phyloP scores from a whole-genome alignment of 2,113 vertebrate species.

The Neotragus moschatus region DNA sequence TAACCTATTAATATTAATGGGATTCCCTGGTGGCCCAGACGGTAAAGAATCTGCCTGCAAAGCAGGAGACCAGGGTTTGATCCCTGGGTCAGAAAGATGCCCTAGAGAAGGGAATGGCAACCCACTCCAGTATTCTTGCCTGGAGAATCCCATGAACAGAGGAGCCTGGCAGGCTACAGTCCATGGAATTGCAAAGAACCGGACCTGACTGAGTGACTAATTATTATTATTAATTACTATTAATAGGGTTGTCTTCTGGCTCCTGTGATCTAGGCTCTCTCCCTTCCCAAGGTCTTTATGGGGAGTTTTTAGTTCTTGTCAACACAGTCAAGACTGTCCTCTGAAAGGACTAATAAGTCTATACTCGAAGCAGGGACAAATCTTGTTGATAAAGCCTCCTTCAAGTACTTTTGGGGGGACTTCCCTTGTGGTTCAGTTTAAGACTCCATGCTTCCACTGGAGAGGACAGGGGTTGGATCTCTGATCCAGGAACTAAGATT shows the following conservation, averaged over 20 bases:
- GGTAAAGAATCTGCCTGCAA: not conserved
- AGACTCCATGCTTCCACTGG: not conserved
- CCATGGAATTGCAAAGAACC: not conserved
- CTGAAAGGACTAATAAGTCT: not conserved
- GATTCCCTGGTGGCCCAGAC: not conserved
- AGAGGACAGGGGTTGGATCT: not conserved
- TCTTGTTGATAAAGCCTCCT: not conserved
- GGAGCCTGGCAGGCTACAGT: not conserved
- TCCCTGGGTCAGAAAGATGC: not conserved
- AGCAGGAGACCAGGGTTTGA: not conserved
- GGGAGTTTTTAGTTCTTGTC: not conserved
- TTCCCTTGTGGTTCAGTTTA: not conserved
- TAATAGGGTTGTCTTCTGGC: not conserved
- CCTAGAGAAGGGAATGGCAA: not conserved
- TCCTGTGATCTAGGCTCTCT: not conserved
- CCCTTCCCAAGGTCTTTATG: not conserved
- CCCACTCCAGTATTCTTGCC: not conserved
- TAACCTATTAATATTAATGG: not conserved
- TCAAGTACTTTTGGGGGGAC: not conserved
- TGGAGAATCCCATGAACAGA: not conserved
- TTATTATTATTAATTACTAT: not conserved
- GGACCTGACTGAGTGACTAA: fast-evolving
- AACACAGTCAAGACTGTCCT: fast-evolving
- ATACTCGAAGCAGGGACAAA: not conserved
- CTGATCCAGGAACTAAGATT: not conserved